Evolutionary conservation across 2,113 vertebrate genomes (phyloP), one percentile per base, ranked within the genome.

Genomic region (Xiphophorus maculatus): DNA sequence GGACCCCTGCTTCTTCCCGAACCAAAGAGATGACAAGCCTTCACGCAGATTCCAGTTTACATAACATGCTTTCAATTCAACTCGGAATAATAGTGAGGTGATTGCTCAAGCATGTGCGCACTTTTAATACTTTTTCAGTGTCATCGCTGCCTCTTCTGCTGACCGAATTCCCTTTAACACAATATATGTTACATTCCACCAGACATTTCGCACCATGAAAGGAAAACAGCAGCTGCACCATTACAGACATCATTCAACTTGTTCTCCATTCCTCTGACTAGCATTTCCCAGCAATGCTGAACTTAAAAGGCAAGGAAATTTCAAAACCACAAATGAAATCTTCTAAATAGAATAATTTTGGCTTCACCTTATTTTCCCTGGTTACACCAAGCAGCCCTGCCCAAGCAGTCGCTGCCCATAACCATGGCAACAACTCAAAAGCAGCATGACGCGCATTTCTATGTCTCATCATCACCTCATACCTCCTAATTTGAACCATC

Each of bases 291-390:
- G 22, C 40, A 33, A 71, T 61, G 73, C 44, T 66, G 68, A 58
- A n/a, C 68, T 73, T 12, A 5, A 60, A 75, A 42, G 48, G 71
- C 71, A 19, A 14, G 12, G n/a, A 30, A 74, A 73, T 62, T 76
- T 66, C 81, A 51, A 73, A 73, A 79, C 37, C 76, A 82, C 74
- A 87, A 54, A 85, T 63, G 76, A 84, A 88, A 87, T 83, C 42
- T 10, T 42, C 29, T 81, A 86, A 84, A 90, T 84, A 81, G 79
- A 69, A 62, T 75, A 70, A n/a, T 76, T 72, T 68, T 71, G 60
- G 60, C 70, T 75, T 64, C 51, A 71, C 77, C 77, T 51, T 76
- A 0, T 27, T 9, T 27, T 33, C 32, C 32, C 32, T 11, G 13
- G 4, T 0, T 6, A 13, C 0, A 27, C 9, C 33, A 61, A 29